phyloP scores from a whole-genome alignment of 2,888 invertebrate genomes.

The Myopa tessellatipennis region DNA sequence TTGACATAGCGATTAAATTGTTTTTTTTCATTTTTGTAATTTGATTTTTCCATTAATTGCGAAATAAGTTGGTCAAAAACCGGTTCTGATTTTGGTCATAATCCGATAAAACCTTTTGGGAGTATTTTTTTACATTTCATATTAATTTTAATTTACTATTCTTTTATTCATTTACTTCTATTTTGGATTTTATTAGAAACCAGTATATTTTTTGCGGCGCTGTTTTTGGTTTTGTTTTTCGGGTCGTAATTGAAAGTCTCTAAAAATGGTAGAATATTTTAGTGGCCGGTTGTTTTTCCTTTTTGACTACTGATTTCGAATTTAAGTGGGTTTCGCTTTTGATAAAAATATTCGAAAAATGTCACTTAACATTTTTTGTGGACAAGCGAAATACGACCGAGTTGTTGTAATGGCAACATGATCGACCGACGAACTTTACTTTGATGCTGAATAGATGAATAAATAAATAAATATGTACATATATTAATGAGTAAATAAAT shows the following conservation, averaged over 20 bases:
- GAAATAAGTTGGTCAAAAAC: not conserved
- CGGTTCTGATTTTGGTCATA: not conserved
- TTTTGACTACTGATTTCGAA: not conserved
- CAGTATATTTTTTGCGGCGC: slow-evolving; percentile 43
- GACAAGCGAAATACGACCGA: not conserved
- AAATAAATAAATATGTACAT: not conserved
- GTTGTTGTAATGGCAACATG: not conserved
- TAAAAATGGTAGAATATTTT: slow-evolving; percentile 57
- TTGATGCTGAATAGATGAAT: not conserved
- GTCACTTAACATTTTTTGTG: slow-evolving; percentile 3
- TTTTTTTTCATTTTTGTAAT: not conserved
- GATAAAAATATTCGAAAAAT: not conserved
- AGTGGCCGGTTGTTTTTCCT: slow-evolving; percentile 55
- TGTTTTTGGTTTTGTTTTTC: too few relatives aligned
- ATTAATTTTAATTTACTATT: not conserved
- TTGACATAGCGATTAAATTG: not conserved
- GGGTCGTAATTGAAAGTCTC: too few relatives aligned
- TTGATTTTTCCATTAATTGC: not conserved
- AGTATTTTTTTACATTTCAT: not conserved
- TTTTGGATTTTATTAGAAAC: not conserved
- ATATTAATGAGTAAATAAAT: not conserved
- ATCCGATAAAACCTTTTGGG: not conserved
- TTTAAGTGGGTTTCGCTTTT: not conserved
- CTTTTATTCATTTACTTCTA: not conserved
- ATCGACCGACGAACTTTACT: not conserved